Base-by-base conservation (phyloP, 1,140 invertebrate species). In the Parapsyche elsis region DNA sequence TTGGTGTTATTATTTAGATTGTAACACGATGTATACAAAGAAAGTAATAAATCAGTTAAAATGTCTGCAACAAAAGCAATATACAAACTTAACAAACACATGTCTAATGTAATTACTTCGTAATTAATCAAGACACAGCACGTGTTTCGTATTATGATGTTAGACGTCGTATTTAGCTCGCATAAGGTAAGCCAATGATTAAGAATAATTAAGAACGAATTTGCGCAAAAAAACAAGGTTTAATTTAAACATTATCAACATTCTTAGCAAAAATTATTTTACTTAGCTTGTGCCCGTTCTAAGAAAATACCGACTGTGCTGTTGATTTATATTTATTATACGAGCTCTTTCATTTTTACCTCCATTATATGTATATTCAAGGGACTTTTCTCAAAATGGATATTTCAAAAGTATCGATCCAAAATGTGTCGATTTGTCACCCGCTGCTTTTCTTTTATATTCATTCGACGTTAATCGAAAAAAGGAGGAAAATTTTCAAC, bases 361-460 rank as follows among this genome's bases (percentile, higher is more conserved):
- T 1, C 30, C 30, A 4, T 38, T 38, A 38, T 61, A 19, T 61
- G 19, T 61, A 19, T 61, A 61, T 61, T 61, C 9, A 19, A 19
- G 57, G 16, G 19, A 61, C n/a, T 61, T 61, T 38, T 38, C 57
- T 9, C 9, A 21, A 61, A 61, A 19, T 61, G 14, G 57, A 61
- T 61, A 61, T 61, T 61, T 19, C 57, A 61, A 38, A 61, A 61
- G 57, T 21, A 61, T 61, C 57, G 21, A 61, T 61, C 19, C n/a
- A 61, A 61, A 61, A 61, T 61, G 57, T 61, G 57, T 61, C 57
- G 57, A 61, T 61, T 61, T 61, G 57, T 61, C 57, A 61, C 57
- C 57, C 57, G 57, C 57, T 61, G 57, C 57, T 61, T 61, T 61
- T 16, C 57, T 19, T 61, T 61, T 61, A 61, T 61, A 61, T 61